These are phyloP conservation scores for Halichoerus grypus DNA, from an alignment of 2,113 vertebrate species.

Conservation along the genomic window DNA sequence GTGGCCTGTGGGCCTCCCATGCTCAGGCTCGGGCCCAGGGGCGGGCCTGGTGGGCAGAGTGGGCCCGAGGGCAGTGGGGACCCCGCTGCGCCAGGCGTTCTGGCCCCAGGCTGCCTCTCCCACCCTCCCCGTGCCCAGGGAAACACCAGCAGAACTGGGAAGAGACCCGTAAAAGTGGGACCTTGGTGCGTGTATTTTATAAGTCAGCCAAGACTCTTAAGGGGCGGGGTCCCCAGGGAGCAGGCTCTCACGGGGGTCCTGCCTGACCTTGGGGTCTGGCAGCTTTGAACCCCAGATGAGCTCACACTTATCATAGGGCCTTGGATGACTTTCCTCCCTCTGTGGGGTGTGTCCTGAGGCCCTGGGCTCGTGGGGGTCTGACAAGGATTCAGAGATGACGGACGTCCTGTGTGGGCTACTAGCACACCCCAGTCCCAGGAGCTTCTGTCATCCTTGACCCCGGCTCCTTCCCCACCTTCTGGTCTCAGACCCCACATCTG, in stretches of 20 bases:
- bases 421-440: accelerated
- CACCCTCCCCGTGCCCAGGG: accelerated
- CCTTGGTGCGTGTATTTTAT: accelerated
- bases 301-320: neutral
- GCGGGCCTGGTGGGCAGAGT: neutral
- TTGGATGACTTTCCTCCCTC: neutral
- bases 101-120: neutral
- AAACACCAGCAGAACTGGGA: neutral
- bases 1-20: neutral
- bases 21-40: neutral
- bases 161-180: neutral
- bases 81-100: accelerated
- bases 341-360: accelerated
- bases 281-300: neutral
- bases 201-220: neutral
- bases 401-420: accelerated
- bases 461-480: neutral
- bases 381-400: neutral
- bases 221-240: neutral
- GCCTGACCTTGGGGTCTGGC: neutral
- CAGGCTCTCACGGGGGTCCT: neutral
- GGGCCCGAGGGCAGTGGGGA: neutral
- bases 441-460: neutral
- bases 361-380: neutral
- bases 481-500: neutral